Evolutionary conservation across 2,888 invertebrate species (phyloP).

Genomic region (Erpobdella octoculata): DNA sequence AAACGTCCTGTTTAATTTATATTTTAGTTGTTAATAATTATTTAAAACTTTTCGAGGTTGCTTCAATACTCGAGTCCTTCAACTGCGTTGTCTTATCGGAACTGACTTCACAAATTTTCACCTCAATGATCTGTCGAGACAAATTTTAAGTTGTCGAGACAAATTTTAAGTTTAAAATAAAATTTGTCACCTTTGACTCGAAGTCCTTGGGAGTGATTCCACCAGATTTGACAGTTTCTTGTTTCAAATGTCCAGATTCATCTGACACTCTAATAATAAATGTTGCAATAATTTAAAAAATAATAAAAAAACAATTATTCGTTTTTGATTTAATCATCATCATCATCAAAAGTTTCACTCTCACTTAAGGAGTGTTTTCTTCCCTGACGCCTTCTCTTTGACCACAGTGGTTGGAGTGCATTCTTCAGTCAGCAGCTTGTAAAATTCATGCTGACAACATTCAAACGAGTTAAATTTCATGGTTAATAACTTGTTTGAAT

Average conservation of each 20-base stretch:
- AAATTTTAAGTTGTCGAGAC: too few species aligned
- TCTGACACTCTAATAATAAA: constrained; percentile 20
- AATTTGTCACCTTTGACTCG: constrained; percentile 5
- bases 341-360: background rate
- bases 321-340: too few species aligned
- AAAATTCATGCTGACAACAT: constrained; percentile 15
- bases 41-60: too few species aligned
- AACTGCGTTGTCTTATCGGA: too few species aligned
- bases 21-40: too few species aligned
- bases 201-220: constrained; percentile 3
- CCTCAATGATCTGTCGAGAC: too few species aligned
- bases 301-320: too few species aligned
- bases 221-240: constrained; percentile 12
- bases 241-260: constrained; percentile 13
- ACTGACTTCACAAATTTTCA: too few species aligned
- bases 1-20: constrained; percentile 46
- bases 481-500: background rate
- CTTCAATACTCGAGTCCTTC: too few species aligned
- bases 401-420: background rate
- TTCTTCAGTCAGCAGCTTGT: background rate
- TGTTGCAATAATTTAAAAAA: too few species aligned
- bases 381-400: background rate
- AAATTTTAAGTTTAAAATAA: too few species aligned
- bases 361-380: background rate
- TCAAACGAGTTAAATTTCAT: constrained; percentile 9